A percentile compares a stretch with the other conserved stretches of the same genome.
Conservation (phyloP, 2,888 invertebrate genomes). For the Hyalella azteca region DNA sequence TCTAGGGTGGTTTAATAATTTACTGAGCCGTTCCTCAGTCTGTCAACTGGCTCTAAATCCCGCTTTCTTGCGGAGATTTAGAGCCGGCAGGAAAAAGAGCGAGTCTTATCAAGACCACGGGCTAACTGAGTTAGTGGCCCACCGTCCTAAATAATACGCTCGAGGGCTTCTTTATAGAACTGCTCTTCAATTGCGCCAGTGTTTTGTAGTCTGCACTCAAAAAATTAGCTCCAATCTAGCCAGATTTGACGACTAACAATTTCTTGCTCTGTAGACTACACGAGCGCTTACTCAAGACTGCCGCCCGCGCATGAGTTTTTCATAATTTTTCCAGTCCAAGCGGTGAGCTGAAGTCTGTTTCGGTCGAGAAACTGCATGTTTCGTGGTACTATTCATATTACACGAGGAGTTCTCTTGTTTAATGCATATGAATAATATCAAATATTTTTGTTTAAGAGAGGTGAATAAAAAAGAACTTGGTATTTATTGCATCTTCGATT, state of each 20-base stretch:
- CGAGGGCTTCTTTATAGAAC: constrained; percentile 11
- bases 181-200: constrained; percentile 21
- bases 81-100: constrained; percentile 11
- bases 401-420: too few species aligned
- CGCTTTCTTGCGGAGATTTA: constrained; percentile 34
- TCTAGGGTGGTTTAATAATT: constrained; percentile 34
- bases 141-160: constrained; percentile 16
- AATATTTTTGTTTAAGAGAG: too few species aligned
- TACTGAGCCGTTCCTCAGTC: constrained; percentile 20
- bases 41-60: constrained; percentile 30
- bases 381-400: too few species aligned
- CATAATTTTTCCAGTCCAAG: too few species aligned
- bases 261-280: background rate
- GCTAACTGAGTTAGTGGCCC: constrained; percentile 32
- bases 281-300: background rate
- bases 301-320: too few species aligned
- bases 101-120: constrained; percentile 20
- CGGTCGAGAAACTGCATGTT: too few species aligned
- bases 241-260: constrained; percentile 15
- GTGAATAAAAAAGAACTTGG: too few species aligned
- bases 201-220: constrained; percentile 7
- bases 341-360: too few species aligned
- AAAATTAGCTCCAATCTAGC: background rate
- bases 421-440: too few species aligned
- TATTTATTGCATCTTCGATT: too few species aligned